Conservation (phyloP, 1,140 invertebrate genomes). For the Drusus annulatus region DNA sequence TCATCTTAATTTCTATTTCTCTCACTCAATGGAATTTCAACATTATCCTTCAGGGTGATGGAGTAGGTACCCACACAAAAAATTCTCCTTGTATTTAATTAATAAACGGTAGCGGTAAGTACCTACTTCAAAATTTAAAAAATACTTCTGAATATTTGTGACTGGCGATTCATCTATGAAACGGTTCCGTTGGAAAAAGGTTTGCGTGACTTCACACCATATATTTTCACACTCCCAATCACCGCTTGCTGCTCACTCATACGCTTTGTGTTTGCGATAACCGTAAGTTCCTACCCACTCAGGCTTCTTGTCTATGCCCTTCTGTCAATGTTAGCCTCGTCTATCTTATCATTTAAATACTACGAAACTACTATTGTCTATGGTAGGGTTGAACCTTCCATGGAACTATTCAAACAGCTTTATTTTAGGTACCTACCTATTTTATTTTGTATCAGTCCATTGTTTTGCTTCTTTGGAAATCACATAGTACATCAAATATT, state of each 20-base stretch:
- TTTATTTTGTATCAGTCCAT: neutral
- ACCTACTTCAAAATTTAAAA: too few relatives aligned
- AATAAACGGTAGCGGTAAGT: too few relatives aligned
- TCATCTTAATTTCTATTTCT: too few relatives aligned
- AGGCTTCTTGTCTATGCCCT: conserved; percentile 24
- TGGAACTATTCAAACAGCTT: conserved; percentile 8
- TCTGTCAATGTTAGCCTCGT: conserved; percentile 29
- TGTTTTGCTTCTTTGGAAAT: neutral
- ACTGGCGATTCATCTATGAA: conserved; percentile 8
- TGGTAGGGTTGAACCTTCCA: conserved; percentile 12
- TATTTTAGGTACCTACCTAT: neutral
- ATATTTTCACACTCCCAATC: conserved; percentile 45
- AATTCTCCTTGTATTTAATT: too few relatives aligned
- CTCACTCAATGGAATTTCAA: too few relatives aligned
- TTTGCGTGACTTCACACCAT: conserved; percentile 36
- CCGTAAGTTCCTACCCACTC: conserved; percentile 34
- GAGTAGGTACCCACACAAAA: too few relatives aligned
- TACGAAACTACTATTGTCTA: neutral
- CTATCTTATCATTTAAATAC: conserved; percentile 17
- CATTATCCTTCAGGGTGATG: too few relatives aligned
- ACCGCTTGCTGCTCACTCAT: conserved; percentile 54
- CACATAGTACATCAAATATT: too few relatives aligned
- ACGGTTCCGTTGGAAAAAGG: neutral
- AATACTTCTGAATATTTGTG: conserved; percentile 31
- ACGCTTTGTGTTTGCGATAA: conserved; percentile 56